Evolutionary conservation across 2,113 vertebrate species (phyloP).

Genomic region (Phodopus roborovskii): DNA sequence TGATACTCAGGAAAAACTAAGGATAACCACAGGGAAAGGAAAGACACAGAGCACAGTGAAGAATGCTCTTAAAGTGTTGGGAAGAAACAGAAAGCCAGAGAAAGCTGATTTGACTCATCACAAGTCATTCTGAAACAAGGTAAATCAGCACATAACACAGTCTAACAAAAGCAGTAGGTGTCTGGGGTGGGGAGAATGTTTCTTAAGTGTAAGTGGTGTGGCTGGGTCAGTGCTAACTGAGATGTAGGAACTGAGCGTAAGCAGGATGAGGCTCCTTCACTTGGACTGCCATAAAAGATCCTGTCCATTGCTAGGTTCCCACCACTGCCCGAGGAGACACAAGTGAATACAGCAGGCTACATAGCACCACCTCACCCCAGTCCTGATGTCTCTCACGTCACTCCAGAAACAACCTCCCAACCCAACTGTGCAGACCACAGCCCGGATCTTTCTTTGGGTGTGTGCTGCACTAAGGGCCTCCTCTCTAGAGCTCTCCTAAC

Average conservation of each 20-base stretch:
- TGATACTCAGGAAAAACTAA: background rate
- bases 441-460: background rate
- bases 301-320: background rate
- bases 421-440: background rate
- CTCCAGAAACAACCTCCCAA: background rate
- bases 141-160: background rate
- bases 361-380: background rate
- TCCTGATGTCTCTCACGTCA: background rate
- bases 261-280: background rate
- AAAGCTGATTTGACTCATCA: background rate
- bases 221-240: background rate
- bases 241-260: background rate
- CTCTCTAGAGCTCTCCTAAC: background rate
- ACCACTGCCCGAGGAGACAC: background rate
- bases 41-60: background rate
- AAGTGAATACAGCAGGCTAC: background rate
- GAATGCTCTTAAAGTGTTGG: background rate
- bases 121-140: background rate
- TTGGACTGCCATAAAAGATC: background rate
- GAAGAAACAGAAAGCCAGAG: background rate
- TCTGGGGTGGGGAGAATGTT: no score
- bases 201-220: background rate
- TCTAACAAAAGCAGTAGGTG: background rate
- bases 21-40: background rate
- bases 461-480: background rate